Evolutionary conservation across 2,888 invertebrate genomes (phyloP).

Genomic region (Polylopha cassiicola): DNA sequence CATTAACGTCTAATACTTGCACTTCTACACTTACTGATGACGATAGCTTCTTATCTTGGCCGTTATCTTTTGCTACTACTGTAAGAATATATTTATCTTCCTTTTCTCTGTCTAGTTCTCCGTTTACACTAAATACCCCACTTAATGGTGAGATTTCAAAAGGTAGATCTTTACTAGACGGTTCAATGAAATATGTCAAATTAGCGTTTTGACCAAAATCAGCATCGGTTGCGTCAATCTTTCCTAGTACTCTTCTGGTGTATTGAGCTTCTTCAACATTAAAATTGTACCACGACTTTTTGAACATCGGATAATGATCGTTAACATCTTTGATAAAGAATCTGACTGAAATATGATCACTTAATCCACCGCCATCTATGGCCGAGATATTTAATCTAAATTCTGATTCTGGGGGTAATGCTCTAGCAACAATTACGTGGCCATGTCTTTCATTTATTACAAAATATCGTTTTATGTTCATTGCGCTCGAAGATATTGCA

Average conservation of each 20-base stretch:
- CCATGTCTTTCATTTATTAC: slow-evolving; percentile 86
- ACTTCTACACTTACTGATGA: slow-evolving; percentile 88
- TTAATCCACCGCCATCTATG: slow-evolving; percentile 84
- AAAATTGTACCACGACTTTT: slow-evolving; percentile 89
- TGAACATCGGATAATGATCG: slow-evolving; percentile 89
- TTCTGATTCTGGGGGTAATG: slow-evolving; percentile 84
- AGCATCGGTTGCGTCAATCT: slow-evolving; percentile 85
- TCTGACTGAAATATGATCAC: slow-evolving; percentile 82
- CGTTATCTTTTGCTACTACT: slow-evolving; percentile 86
- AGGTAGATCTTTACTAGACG: slow-evolving; percentile 70
- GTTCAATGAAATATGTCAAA: slow-evolving; percentile 82
- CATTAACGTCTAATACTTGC: slow-evolving; percentile 89
- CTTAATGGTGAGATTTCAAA: slow-evolving; percentile 83
- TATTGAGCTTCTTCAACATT: slow-evolving; percentile 89
- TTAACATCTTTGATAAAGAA: slow-evolving; percentile 88
- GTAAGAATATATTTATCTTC: slow-evolving; percentile 83
- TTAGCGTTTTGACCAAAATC: slow-evolving; percentile 90
- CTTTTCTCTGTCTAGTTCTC: slow-evolving; percentile 86
- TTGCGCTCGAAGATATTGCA: slow-evolving; percentile 52
- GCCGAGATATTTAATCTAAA: slow-evolving; percentile 86
- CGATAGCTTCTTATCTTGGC: slow-evolving; percentile 78
- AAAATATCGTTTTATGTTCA: slow-evolving; percentile 81
- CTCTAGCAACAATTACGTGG: slow-evolving; percentile 83
- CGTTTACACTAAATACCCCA: slow-evolving; percentile 84
- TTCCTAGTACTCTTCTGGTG: slow-evolving; percentile 82